Base-by-base conservation (phyloP, 2,797 vertebrate species). In the Chaunax sp. region DNA sequence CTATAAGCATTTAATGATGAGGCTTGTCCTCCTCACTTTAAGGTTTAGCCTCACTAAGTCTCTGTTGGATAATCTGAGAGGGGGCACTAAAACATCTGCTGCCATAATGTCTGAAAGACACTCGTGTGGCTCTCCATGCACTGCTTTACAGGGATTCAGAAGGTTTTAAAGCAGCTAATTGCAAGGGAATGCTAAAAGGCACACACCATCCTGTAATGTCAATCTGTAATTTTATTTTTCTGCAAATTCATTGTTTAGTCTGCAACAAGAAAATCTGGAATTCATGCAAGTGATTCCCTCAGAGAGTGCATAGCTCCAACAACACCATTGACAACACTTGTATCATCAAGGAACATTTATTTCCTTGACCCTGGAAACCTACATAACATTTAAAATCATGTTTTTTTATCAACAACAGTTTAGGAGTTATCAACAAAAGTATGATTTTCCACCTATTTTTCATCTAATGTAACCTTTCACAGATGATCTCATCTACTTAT, bases 101-200 rank as follows among this genome's bases (percentile, higher is more conserved):
- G 75, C 79, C 77, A 72, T 66, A 50, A 85, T 62, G 64, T 73
- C 52, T 76, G 41, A 49, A 30, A 71, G 60, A 68, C 67, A 59
- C 37, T 67, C 46, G 22, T 28, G 37, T 53, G 38, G 54, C 37
- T 77, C 40, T 38, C 45, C 44, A 53, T 35, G 26, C 20, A 2
- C 67, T 15, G 38, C 49, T 58, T 80, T 43, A 61, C 60, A 74
- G 45, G 70, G 59, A 81, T 71, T 65, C 25, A 22, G 46, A 44
- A 55, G 60, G 64, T 51, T 78, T 77, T 66, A 23, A 69, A 82
- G 26, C 8, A 73, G 56, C 33, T 35, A 73, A 77, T 60, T 80
- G 52, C 60, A 46, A 41, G 43, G 19, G 28, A 41, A 54, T 33
- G 63, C 38, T 35, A 74, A 67, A 76, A 78, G 43, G 50, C 28